Evolutionary conservation across 2,888 invertebrate species (phyloP).

Genomic region (Orgyia antiqua): DNA sequence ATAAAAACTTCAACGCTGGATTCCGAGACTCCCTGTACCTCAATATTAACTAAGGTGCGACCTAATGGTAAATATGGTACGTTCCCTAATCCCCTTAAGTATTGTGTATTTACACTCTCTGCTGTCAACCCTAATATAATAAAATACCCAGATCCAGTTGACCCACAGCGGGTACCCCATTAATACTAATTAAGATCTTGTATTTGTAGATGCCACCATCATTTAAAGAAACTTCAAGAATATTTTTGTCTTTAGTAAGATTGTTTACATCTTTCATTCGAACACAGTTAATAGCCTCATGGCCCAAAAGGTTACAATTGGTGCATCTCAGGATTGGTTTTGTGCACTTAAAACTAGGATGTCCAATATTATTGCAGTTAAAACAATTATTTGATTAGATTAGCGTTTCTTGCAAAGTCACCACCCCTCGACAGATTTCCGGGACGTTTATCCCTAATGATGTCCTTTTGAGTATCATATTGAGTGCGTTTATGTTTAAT

Average conservation of each 20-base stretch:
- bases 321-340: slow-evolving; percentile 3
- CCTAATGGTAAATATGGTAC: slow-evolving; percentile 3
- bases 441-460: background rate
- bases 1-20: slow-evolving; percentile 5
- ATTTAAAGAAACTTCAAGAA: background rate
- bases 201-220: slow-evolving; percentile 1
- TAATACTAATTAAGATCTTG: slow-evolving; percentile 1
- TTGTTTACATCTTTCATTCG: background rate
- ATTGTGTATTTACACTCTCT: background rate
- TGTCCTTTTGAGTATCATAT: background rate
- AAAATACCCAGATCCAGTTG: slow-evolving; percentile 1
- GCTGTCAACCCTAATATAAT: background rate
- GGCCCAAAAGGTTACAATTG: slow-evolving; percentile 3
- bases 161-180: background rate
- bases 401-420: too few relatives aligned
- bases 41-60: slow-evolving; percentile 1
- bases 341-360: slow-evolving; percentile 5
- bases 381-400: slow-evolving; percentile 4
- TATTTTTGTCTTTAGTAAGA: background rate
- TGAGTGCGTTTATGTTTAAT: background rate
- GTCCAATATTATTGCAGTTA: slow-evolving; percentile 5
- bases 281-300: background rate
- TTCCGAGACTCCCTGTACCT: slow-evolving; percentile 5
- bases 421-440: too few relatives aligned
- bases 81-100: slow-evolving; percentile 2